Percentiles rank a stretch among this genome's conserved stretches.
Evolutionary conservation across 1,140 invertebrate genomes (phyloP).

Genomic region (Bombus fervidus): DNA sequence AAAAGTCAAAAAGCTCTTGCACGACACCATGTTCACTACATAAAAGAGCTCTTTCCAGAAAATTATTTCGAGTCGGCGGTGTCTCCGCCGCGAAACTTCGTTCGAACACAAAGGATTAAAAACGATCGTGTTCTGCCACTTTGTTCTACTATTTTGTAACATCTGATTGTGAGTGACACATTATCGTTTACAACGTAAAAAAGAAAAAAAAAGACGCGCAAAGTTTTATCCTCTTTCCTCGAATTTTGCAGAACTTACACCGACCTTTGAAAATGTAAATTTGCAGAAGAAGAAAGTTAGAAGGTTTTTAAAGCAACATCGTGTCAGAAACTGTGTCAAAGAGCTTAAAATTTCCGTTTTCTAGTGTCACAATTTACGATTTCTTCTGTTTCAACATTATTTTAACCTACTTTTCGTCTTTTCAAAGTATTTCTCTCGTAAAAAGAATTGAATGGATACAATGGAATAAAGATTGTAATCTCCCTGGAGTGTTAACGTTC

Average conservation of each 20-base stretch:
- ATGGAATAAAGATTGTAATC: background rate
- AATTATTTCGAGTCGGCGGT: background rate
- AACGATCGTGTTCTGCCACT: background rate
- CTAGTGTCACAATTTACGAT: background rate
- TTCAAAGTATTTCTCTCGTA: background rate
- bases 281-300: background rate
- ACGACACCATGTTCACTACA: background rate
- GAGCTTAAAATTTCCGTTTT: background rate
- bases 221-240: background rate
- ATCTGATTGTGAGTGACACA: background rate
- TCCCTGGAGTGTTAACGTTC: background rate
- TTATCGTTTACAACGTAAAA: background rate
- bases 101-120: background rate
- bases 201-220: background rate
- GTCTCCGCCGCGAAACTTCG: background rate
- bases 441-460: background rate
- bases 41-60: background rate
- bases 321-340: background rate
- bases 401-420: background rate
- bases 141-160: no score
- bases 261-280: background rate
- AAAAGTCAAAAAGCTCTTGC: background rate
- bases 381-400: background rate
- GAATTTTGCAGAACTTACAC: background rate
- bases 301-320: background rate